A percentile compares a stretch with the other conserved stretches of the same genome.
Conservation (phyloP, 2,113 vertebrate species). For the Bubo scandiacus region DNA sequence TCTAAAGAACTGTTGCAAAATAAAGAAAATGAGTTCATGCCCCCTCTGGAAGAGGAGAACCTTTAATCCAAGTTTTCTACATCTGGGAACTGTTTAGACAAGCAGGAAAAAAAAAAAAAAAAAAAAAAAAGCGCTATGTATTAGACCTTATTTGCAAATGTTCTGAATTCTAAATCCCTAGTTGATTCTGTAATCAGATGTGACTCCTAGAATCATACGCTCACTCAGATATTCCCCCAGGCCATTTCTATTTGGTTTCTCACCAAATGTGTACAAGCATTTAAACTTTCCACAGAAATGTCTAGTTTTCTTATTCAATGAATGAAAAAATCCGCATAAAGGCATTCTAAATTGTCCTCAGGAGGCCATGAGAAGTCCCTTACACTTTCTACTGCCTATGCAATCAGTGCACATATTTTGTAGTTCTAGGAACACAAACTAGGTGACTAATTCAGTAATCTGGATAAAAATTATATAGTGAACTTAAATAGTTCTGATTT, state of each 20-base stretch:
- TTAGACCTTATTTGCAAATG: background rate
- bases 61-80: background rate
- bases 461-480: background rate
- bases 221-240: background rate
- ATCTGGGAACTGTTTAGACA: background rate
- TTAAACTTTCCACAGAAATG: background rate
- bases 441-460: background rate
- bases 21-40: background rate
- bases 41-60: background rate
- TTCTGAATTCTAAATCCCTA: background rate
- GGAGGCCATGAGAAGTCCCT: background rate
- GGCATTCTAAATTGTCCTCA: background rate
- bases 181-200: background rate
- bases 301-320: background rate
- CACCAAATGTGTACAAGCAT: background rate
- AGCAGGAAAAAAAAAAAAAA: background rate
- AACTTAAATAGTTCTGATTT: background rate
- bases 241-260: background rate
- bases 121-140: background rate
- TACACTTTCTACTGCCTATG: background rate
- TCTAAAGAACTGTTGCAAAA: background rate
- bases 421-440: background rate
- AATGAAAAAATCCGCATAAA: background rate
- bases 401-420: background rate
- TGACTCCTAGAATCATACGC: background rate